Evolutionary conservation across 2,888 invertebrate species (phyloP).

Genomic region (Leucophora obtusa): DNA sequence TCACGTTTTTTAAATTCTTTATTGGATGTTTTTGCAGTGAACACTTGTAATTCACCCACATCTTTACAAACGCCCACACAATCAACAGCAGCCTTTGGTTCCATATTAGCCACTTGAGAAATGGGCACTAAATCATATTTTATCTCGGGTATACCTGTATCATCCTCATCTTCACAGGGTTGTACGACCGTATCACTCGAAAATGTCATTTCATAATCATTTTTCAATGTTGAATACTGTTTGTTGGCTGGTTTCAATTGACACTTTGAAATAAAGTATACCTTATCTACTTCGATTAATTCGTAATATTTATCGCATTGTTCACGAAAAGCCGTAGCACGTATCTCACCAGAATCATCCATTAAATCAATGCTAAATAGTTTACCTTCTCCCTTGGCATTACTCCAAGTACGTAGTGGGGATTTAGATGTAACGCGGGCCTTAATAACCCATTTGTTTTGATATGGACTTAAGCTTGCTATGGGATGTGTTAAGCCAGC

Average conservation of each 20-base stretch:
- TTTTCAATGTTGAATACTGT: slow-evolving; percentile 88
- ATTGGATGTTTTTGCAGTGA: slow-evolving; percentile 87
- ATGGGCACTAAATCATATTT: slow-evolving; percentile 89
- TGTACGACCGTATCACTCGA: slow-evolving; percentile 85
- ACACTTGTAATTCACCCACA: slow-evolving; percentile 84
- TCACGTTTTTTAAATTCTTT: slow-evolving; percentile 94
- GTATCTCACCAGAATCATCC: slow-evolving; percentile 96
- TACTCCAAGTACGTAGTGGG: slow-evolving; percentile 91
- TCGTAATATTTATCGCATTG: slow-evolving; percentile 93
- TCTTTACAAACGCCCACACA: slow-evolving; percentile 92
- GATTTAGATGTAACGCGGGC: slow-evolving; percentile 92
- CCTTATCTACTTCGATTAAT: slow-evolving; percentile 91
- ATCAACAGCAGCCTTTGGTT: slow-evolving; percentile 88
- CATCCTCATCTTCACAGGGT: slow-evolving; percentile 80
- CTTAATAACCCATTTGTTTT: slow-evolving; percentile 96
- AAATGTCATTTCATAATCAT: slow-evolving; percentile 98
- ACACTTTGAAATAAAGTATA: slow-evolving; percentile 92
- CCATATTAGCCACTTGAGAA: slow-evolving; percentile 84
- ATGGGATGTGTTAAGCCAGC: slow-evolving; percentile 82
- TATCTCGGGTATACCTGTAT: slow-evolving; percentile 85
- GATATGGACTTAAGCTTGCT: slow-evolving; percentile 92
- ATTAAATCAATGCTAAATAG: slow-evolving; percentile 95
- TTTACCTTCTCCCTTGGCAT: slow-evolving; percentile 95
- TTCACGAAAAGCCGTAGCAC: slow-evolving; percentile 93
- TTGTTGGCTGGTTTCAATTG: slow-evolving; percentile 96